Conservation (phyloP, 2,888 invertebrate species). For the Neoascia interrupta region DNA sequence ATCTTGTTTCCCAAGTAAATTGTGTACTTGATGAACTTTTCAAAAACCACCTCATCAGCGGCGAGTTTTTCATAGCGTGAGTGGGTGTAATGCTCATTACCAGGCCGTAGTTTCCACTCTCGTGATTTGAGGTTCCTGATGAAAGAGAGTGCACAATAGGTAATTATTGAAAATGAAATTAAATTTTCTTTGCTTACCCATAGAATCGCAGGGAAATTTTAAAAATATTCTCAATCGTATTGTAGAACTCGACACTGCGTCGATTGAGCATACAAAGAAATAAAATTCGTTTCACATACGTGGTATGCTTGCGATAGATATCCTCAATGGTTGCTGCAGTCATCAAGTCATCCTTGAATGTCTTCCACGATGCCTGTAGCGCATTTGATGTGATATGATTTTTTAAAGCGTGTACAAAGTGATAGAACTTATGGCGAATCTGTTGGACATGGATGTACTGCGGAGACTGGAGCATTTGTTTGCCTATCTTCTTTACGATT, state of each 20-base stretch:
- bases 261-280: constrained; percentile 88
- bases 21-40: constrained; percentile 77
- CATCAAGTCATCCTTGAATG: constrained; percentile 85
- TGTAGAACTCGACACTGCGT: constrained; percentile 85
- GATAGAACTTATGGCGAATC: constrained; percentile 87
- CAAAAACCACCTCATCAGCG: constrained; percentile 77
- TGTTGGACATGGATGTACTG: constrained; percentile 87
- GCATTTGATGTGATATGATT: constrained; percentile 89
- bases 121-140: constrained; percentile 76
- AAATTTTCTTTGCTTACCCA: constrained; percentile 72
- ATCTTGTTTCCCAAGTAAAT: constrained; percentile 79
- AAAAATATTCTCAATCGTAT: constrained; percentile 86
- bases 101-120: constrained; percentile 73
- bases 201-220: constrained; percentile 84
- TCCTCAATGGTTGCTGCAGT: constrained; percentile 86
- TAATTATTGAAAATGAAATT: not conserved
- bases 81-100: constrained; percentile 75
- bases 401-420: constrained; percentile 87
- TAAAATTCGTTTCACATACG: constrained; percentile 87
- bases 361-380: constrained; percentile 87
- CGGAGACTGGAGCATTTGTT: constrained; percentile 82
- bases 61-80: constrained; percentile 76
- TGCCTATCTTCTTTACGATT: constrained; percentile 81
- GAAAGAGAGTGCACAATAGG: too few species aligned
- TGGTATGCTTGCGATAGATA: constrained; percentile 86